Evolutionary conservation across 2,113 vertebrate species (phyloP).

Genomic region (Clarias macrocephalus): DNA sequence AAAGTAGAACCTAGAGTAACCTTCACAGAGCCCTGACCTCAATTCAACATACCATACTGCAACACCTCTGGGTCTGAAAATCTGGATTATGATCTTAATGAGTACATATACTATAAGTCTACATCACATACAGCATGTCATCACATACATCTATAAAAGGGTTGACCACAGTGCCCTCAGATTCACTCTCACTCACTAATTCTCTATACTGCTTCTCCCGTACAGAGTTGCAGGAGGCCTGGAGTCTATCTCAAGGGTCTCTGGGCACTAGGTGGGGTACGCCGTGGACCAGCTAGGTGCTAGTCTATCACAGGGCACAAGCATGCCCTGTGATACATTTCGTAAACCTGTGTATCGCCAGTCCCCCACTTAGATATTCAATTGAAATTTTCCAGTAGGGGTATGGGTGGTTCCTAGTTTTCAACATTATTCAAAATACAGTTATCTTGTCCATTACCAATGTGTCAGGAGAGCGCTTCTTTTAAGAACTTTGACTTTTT

Average conservation of each 20-base stretch:
- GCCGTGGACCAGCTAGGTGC: too few relatives aligned
- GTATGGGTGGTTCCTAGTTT: not conserved
- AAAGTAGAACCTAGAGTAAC: not conserved
- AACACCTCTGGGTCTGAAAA: not conserved
- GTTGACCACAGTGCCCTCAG: not conserved
- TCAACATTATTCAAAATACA: not conserved
- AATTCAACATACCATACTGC: not conserved
- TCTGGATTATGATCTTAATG: not conserved
- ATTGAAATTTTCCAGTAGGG: not conserved
- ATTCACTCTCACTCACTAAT: not conserved
- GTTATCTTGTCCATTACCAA: not conserved
- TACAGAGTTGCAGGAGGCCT: too few relatives aligned
- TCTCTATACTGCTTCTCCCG: too few relatives aligned
- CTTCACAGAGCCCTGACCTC: not conserved
- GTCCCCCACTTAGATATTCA: not conserved
- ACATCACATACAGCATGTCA: not conserved
- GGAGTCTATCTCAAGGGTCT: too few relatives aligned
- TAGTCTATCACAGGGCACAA: too few relatives aligned
- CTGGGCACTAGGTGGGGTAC: too few relatives aligned
- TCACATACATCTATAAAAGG: not conserved
- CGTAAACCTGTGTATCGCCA: not conserved
- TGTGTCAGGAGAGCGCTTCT: too few relatives aligned
- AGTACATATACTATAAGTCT: not conserved
- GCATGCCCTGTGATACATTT: not conserved
- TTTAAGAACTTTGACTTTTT: too few relatives aligned